phyloP scores from a whole-genome alignment of 2,888 invertebrate genomes.

The Caenorhabditis becei region DNA sequence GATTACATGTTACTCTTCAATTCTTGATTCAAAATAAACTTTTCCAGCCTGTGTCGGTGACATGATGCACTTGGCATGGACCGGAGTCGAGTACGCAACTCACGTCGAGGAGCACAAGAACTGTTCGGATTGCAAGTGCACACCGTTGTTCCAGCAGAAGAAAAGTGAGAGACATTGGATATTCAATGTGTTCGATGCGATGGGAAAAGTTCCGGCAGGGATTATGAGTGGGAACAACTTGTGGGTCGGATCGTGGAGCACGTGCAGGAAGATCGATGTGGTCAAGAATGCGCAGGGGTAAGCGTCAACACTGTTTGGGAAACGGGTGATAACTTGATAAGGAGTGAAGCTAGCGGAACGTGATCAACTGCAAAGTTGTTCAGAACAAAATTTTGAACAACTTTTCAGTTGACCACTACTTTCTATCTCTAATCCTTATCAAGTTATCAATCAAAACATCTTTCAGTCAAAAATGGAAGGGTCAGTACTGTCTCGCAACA shows the following conservation, averaged over 20 bases:
- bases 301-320: too few relatives aligned
- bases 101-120: conserved; percentile 75
- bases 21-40: too few relatives aligned
- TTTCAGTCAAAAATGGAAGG: conserved; percentile 77
- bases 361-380: too few relatives aligned
- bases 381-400: too few relatives aligned
- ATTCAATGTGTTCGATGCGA: conserved; percentile 80
- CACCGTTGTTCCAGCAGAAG: conserved; percentile 73
- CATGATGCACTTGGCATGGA: conserved; percentile 78
- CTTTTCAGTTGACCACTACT: too few relatives aligned
- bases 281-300: conserved; percentile 79
- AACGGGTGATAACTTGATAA: too few relatives aligned
- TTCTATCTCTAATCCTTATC: too few relatives aligned
- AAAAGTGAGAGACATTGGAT: conserved; percentile 79
- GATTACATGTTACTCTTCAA: too few relatives aligned
- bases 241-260: conserved; percentile 81
- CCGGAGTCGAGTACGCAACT: conserved; percentile 79
- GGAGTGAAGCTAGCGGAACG: too few relatives aligned
- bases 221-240: conserved; percentile 82
- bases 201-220: conserved; percentile 81
- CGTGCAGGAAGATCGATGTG: conserved; percentile 79
- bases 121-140: conserved; percentile 79
- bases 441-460: too few relatives aligned
- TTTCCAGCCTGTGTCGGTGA: conserved; percentile 77
- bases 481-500: conserved; percentile 81